Base-by-base conservation (phyloP, 2,113 vertebrate genomes). In the Polyodon spathula region DNA sequence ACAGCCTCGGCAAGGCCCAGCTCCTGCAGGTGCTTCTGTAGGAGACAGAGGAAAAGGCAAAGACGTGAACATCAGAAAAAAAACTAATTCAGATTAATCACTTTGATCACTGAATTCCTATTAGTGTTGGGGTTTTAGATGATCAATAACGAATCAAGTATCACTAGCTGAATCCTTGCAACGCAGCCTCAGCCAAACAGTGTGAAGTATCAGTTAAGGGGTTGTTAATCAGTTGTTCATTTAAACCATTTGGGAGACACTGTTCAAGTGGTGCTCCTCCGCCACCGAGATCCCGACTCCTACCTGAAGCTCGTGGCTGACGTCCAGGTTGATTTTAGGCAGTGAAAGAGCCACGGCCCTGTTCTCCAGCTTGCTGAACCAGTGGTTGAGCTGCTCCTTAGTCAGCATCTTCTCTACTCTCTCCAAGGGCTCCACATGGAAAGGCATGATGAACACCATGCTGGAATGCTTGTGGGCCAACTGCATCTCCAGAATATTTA, bases 1-100 rank as follows among this genome's bases (percentile, higher is more conserved):
- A 52, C 52, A 46, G 64, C 64, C 41, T 69, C 64, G 37, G 61
- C 64, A 58, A 69, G 62, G 43, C 64, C 64, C 43, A 63, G 52
- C 53, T 66, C 56, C 38, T 63, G 43, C 64, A 66, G 60, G 43
- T 59, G 38, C 59, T 69, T 66, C 68, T 69, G 53, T 43, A 11
- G 44, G 27, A 27, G 40, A 62, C 5, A 60, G 52, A 37, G 56
- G 38, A 55, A 55, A 54, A 39, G 54, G n/a, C n/a, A n/a, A n/a
- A n/a, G n/a, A n/a, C n/a, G n/a, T n/a, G n/a, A n/a, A n/a, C n/a
- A n/a, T n/a, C 15, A 39, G 16, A 2, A 38, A 60, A 60, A 38
- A 60, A 60, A 50, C 12, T 3, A 37, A 4, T 43, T 12, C 16
- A 12, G 16, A 38, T 38, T 17, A 56, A 46, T 7, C 37, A n/a